Conservation (phyloP, 2,888 invertebrate genomes). For the Theodoxus fluviatilis region DNA sequence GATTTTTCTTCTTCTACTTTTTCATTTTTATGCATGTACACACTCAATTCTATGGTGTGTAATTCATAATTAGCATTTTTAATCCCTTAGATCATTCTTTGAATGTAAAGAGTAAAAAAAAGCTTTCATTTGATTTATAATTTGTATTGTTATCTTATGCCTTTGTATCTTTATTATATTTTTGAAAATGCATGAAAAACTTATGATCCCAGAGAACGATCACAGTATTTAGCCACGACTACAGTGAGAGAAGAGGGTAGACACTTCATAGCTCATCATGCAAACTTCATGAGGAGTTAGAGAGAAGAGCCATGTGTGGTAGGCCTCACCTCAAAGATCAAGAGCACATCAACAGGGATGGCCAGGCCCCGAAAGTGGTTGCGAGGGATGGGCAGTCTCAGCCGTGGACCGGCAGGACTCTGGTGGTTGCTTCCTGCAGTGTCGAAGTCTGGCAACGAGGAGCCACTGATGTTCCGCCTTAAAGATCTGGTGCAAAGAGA, state of each 20-base stretch:
- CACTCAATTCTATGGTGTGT: too few species aligned
- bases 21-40: too few species aligned
- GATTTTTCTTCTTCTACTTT: too few species aligned
- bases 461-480: conserved; percentile 42
- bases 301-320: too few species aligned
- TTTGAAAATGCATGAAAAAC: background rate
- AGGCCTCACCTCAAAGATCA: conserved; percentile 73
- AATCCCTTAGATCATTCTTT: too few species aligned
- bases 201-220: background rate
- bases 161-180: background rate
- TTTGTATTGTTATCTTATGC: background rate
- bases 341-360: conserved; percentile 74
- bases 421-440: conserved; percentile 35
- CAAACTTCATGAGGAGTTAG: too few species aligned
- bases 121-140: background rate
- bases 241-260: too few species aligned
- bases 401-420: conserved; percentile 39
- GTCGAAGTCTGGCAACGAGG: conserved; percentile 46
- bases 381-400: conserved; percentile 45
- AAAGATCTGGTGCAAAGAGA: too few species aligned
- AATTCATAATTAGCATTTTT: too few species aligned
- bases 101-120: too few species aligned
- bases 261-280: too few species aligned
- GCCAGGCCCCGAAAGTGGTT: conserved; percentile 73
- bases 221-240: too few species aligned